Conservation (phyloP, 2,797 vertebrate species). For the Gadopsis marmoratus region DNA sequence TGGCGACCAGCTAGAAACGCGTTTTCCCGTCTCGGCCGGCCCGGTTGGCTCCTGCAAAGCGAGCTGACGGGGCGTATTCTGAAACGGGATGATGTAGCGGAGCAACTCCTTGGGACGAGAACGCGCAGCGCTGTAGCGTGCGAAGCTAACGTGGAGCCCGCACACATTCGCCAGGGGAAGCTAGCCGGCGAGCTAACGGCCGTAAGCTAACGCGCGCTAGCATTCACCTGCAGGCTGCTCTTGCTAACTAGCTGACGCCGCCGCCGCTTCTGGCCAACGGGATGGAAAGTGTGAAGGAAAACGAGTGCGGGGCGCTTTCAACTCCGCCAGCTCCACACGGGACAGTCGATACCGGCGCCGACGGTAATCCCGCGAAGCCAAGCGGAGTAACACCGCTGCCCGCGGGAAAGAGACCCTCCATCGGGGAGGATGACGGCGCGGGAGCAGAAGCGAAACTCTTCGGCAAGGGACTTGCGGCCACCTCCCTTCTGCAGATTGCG, state of each 20-base stretch:
- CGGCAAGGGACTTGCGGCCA: slow-evolving; percentile 82
- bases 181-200: slow-evolving; percentile 58
- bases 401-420: slow-evolving; percentile 73
- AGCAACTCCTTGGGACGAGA: slow-evolving; percentile 60
- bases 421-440: slow-evolving; percentile 77
- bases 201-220: slow-evolving; percentile 65
- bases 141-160: slow-evolving; percentile 67
- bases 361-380: slow-evolving; percentile 51
- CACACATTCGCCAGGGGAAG: slow-evolving; percentile 10
- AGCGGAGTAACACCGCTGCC: slow-evolving; percentile 58
- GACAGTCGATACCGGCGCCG: slow-evolving; percentile 35
- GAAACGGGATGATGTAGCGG: slow-evolving; percentile 73
- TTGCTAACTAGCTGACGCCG: slow-evolving; percentile 43
- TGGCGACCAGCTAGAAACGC: slow-evolving; percentile 47
- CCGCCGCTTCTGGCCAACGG: slow-evolving; percentile 29
- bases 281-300: slow-evolving; percentile 79
- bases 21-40: slow-evolving; percentile 37
- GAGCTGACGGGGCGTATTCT: slow-evolving; percentile 58
- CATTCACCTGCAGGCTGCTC: slow-evolving; percentile 66
- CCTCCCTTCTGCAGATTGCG: slow-evolving; percentile 82
- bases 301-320: slow-evolving; percentile 48
- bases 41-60: slow-evolving; percentile 60
- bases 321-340: slow-evolving; percentile 56
- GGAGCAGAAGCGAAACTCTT: slow-evolving; percentile 83
- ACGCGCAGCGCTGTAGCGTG: slow-evolving; percentile 66